Conservation (phyloP, 2,888 invertebrate species). For the Oscheius sp. region DNA sequence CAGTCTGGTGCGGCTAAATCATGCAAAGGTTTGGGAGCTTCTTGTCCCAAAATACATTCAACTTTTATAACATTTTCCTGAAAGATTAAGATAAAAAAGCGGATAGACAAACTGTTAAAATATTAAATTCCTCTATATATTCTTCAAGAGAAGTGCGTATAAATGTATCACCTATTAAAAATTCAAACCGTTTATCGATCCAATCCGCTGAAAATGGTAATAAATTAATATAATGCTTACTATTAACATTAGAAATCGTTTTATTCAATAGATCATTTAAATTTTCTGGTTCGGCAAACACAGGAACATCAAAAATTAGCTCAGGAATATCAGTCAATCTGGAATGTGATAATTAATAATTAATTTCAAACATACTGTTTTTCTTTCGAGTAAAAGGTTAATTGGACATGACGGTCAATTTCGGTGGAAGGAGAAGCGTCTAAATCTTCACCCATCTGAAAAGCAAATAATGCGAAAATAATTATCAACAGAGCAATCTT, state of each 20-base stretch:
- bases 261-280: slow-evolving; percentile 64
- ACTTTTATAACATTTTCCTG: slow-evolving; percentile 85
- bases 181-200: slow-evolving; percentile 60
- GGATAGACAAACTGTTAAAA: slow-evolving; percentile 43
- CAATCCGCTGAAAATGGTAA: slow-evolving; percentile 54
- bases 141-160: slow-evolving; percentile 60
- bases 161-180: slow-evolving; percentile 63
- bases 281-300: slow-evolving; percentile 48
- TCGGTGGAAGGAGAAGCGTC: neutral
- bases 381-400: slow-evolving; percentile 26
- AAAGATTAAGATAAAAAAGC: neutral
- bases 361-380: slow-evolving; percentile 11
- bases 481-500: too few relatives aligned
- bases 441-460: slow-evolving; percentile 6
- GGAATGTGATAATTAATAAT: neutral
- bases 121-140: slow-evolving; percentile 59
- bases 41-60: slow-evolving; percentile 88
- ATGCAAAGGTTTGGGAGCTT: slow-evolving; percentile 90
- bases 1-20: slow-evolving; percentile 95
- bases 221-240: slow-evolving; percentile 27
- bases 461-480: too few relatives aligned
- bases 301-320: slow-evolving; percentile 47
- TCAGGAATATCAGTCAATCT: slow-evolving; percentile 25
- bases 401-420: slow-evolving; percentile 11
- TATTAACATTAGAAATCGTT: slow-evolving; percentile 49